phyloP scores from a whole-genome alignment of 2,797 vertebrate species.

The Eulemur rubriventer region DNA sequence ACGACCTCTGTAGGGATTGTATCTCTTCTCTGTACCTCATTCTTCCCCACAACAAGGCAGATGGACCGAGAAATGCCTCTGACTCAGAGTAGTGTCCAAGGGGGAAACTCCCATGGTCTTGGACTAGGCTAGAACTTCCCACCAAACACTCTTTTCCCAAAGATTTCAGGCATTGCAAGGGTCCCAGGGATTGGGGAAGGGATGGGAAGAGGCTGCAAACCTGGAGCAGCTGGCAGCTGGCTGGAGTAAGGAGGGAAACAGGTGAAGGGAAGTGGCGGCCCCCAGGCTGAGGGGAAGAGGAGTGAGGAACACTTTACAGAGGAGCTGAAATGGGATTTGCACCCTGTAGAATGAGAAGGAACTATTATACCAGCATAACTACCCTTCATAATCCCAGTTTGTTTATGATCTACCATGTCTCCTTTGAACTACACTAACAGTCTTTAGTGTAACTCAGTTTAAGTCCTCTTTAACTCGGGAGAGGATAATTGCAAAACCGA shows the following conservation, averaged over 20 bases:
- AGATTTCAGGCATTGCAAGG: background rate
- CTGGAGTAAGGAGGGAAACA: background rate
- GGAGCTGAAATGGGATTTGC: background rate
- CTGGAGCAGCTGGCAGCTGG: background rate
- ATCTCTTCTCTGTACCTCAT: background rate
- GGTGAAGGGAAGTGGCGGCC: background rate
- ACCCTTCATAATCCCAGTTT: background rate
- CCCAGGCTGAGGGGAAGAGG: background rate
- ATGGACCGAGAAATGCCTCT: background rate
- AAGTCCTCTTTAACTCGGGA: background rate
- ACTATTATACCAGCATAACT: background rate
- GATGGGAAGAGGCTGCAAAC: background rate
- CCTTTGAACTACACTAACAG: background rate
- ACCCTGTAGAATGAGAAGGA: background rate
- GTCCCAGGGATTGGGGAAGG: no score
- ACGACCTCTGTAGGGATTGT: background rate
- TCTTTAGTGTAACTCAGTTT: background rate
- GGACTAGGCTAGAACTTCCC: background rate
- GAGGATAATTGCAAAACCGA: background rate
- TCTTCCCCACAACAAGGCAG: background rate
- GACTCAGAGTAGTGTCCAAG: background rate
- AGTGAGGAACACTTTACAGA: background rate
- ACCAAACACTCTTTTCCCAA: background rate
- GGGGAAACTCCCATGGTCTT: background rate
- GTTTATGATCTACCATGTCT: background rate